phyloP scores from a whole-genome alignment of 2,888 invertebrate genomes.

The Parelbella ahira region DNA sequence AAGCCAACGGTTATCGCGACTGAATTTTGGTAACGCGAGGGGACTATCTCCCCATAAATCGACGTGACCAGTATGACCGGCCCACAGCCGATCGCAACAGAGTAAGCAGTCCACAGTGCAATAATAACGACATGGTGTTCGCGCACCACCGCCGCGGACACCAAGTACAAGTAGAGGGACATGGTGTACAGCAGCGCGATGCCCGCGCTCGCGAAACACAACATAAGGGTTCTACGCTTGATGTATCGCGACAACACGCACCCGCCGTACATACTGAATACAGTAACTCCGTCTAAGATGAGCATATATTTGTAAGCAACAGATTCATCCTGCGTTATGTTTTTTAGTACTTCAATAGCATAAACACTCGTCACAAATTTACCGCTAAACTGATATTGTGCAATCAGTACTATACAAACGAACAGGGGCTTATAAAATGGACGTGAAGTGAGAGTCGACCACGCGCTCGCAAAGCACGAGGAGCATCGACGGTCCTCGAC shows the following conservation, averaged over 20 bases:
- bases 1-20: constrained; percentile 30
- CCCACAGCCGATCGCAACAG: constrained; percentile 41
- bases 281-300: constrained; percentile 50
- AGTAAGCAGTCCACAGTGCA: constrained; percentile 35
- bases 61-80: constrained; percentile 37
- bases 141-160: constrained; percentile 33
- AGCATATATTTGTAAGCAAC: constrained; percentile 50
- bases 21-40: constrained; percentile 40
- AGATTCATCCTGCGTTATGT: constrained; percentile 45
- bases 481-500: not conserved
- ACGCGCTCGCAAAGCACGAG: not conserved
- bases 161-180: constrained; percentile 47
- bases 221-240: constrained; percentile 38
- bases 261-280: constrained; percentile 34
- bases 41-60: constrained; percentile 45
- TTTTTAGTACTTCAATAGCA: constrained; percentile 44
- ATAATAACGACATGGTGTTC: constrained; percentile 43
- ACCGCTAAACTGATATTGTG: constrained; percentile 45
- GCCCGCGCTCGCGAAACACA: constrained; percentile 41
- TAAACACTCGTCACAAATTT: constrained; percentile 48
- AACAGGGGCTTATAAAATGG: constrained; percentile 44
- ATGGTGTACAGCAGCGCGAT: constrained; percentile 44
- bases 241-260: constrained; percentile 29
- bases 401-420: constrained; percentile 38
- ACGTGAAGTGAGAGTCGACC: constrained; percentile 8